phyloP scores from a whole-genome alignment of 2,797 vertebrate species.

The Muscicapa comitata region DNA sequence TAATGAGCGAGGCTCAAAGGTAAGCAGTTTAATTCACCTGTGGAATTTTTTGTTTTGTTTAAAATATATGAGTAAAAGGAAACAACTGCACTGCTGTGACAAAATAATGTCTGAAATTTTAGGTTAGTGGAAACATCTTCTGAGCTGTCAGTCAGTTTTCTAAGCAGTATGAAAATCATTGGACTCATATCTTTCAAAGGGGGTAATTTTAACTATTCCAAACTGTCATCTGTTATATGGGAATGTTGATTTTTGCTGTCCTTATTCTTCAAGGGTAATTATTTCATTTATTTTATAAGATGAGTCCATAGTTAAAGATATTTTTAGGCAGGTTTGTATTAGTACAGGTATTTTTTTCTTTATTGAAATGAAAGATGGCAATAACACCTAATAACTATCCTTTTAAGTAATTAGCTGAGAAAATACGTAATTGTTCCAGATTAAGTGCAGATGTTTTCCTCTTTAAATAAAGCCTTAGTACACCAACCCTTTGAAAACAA shows the following conservation, averaged over 20 bases:
- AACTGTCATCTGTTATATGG: conserved; percentile 59
- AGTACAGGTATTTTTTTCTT: conserved; percentile 19
- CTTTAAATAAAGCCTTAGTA: conserved; percentile 58
- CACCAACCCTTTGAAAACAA: conserved; percentile 76
- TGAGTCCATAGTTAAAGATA: conserved; percentile 65
- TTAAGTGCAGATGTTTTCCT: conserved; percentile 77
- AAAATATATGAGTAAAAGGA: conserved; percentile 31
- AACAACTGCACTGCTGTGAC: conserved; percentile 71
- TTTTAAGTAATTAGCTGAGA: conserved; percentile 70
- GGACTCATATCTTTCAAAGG: conserved; percentile 45
- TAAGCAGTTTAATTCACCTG: conserved; percentile 74
- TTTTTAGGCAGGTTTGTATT: conserved; percentile 25
- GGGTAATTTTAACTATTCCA: conserved; percentile 39
- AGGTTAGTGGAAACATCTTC: background rate
- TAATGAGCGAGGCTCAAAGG: conserved; percentile 97
- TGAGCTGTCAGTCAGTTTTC: conserved; percentile 24
- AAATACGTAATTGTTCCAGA: conserved; percentile 61
- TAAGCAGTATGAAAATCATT: conserved; percentile 39
- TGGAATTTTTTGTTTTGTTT: conserved; percentile 4
- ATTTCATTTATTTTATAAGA: conserved; percentile 73
- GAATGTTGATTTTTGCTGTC: conserved; percentile 60
- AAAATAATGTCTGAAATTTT: background rate
- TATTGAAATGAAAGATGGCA: conserved; percentile 45
- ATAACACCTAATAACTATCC: conserved; percentile 51
- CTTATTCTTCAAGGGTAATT: conserved; percentile 72